Base-by-base conservation (phyloP, 64 coral and sea anemone genomes). In the Stichodactyla mertensii region DNA sequence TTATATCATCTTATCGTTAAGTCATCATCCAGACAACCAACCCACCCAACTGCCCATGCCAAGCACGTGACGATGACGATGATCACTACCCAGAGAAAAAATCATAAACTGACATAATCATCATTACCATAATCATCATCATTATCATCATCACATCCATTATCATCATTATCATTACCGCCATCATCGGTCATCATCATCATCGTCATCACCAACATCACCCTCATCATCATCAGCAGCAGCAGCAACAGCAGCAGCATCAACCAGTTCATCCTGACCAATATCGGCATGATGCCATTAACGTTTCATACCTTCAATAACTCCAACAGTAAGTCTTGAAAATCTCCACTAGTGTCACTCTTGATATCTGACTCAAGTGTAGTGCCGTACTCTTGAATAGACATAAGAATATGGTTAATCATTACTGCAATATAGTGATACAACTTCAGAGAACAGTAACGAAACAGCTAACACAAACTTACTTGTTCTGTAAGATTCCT, bases 341-440 rank as follows among this genome's bases (percentile, higher is more conserved):
- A 95, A 70, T 95, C 87, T 18, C 93, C 93, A 89, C 93, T 95
- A 6, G 93, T 95, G 45, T 95, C 93, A 59, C 89, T 67, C 51
- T 86, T 82, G 24, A 95, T 87, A 12, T 89, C 93, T 28, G 74
- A 55, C 51, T 95, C 93, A 11, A 95, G 61, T 14, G 83, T 86
- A 58, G 71, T 64, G 11, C 87, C 88, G 55, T 91, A 93, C 16
- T 79, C 95, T 97, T n/a, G 19, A 18, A 54, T 24, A 1, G 2
- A 22, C 19, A 69, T 9, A 58, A 84, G 15, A 71, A 19, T 53
- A 15, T 14, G 82, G 54, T 60, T 52, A 84, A 53, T 84, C 14
- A 23, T 55, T 19, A 23, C 5, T 14, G 23, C 8, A 20, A 55
- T 10, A 27, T 84, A 27, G 54, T 15, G 14, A 58, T 11, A 57